phyloP scores from a whole-genome alignment of 2,797 vertebrate species.

The Rhinella marina region DNA sequence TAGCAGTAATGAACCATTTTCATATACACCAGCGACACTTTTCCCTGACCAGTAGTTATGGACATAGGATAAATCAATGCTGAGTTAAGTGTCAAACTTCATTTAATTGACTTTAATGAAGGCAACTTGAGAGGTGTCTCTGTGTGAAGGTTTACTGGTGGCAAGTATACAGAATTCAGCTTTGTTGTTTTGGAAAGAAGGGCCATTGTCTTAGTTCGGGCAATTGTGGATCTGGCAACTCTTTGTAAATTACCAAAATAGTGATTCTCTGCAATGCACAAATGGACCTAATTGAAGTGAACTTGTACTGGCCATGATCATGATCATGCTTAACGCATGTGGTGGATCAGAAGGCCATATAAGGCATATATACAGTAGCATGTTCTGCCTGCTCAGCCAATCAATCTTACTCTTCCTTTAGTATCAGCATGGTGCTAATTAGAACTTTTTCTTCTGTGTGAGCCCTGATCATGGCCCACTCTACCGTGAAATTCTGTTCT shows the following conservation, averaged over 20 bases:
- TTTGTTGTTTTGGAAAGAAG: not conserved
- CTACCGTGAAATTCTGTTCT: too few relatives aligned
- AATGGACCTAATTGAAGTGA: too few relatives aligned
- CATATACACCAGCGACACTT: not conserved
- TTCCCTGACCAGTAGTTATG: slow-evolving; percentile 6
- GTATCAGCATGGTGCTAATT: too few relatives aligned
- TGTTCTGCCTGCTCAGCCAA: too few relatives aligned
- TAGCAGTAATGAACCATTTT: slow-evolving; percentile 38
- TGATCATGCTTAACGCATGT: too few relatives aligned
- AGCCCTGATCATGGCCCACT: too few relatives aligned
- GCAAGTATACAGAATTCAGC: not conserved
- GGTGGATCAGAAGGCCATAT: too few relatives aligned
- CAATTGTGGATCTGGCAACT: not conserved
- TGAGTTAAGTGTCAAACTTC: slow-evolving; percentile 19
- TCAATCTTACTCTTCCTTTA: too few relatives aligned
- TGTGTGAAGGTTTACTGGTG: slow-evolving; percentile 19
- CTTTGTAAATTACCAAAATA: not conserved
- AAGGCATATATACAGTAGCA: too few relatives aligned
- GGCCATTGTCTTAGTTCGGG: not conserved
- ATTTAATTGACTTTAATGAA: slow-evolving; percentile 30
- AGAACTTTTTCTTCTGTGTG: too few relatives aligned
- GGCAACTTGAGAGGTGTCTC: not conserved
- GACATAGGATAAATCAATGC: not conserved
- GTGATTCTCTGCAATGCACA: too few relatives aligned
- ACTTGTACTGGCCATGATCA: too few relatives aligned